Percentiles rank a stretch among this genome's conserved stretches.
phyloP scores from a whole-genome alignment of 2,113 vertebrate species.

The Toxotes chatareus region DNA sequence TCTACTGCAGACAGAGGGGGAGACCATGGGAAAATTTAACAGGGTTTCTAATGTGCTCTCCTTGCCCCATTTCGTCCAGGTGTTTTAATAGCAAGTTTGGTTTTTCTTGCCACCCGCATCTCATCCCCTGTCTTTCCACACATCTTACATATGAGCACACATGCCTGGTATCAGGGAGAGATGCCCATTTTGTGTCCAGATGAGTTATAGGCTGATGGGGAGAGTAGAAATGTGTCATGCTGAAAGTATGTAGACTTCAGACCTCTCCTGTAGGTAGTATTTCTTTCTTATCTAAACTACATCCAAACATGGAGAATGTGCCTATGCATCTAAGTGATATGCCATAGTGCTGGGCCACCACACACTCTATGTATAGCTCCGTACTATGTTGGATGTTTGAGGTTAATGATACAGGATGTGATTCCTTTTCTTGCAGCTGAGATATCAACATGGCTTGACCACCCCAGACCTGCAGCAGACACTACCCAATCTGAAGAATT shows the following conservation, averaged over 20 bases:
- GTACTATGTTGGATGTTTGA: constrained; percentile 34
- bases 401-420: constrained; percentile 52
- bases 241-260: constrained; percentile 69
- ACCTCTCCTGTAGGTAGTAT: constrained; percentile 54
- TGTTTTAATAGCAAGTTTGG: constrained; percentile 39
- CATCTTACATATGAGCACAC: constrained; percentile 67
- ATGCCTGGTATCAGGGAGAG: constrained; percentile 66
- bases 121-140: constrained; percentile 66
- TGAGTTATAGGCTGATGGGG: constrained; percentile 67
- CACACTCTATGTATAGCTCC: constrained; percentile 9
- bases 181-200: constrained; percentile 68
- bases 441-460: constrained; percentile 95
- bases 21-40: constrained; percentile 32
- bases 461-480: constrained; percentile 97
- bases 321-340: constrained; percentile 32
- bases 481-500: constrained; percentile 97
- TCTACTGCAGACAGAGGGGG: not conserved
- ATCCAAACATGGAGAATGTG: constrained; percentile 49
- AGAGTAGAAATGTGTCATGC: constrained; percentile 62
- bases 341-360: not conserved
- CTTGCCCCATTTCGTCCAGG: constrained; percentile 63
- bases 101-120: constrained; percentile 64
- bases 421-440: constrained; percentile 86
- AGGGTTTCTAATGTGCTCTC: constrained; percentile 31
- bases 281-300: constrained; percentile 53